Evolutionary conservation across 2,888 invertebrate species (phyloP).

Genomic region (Cerastis leucographa): DNA sequence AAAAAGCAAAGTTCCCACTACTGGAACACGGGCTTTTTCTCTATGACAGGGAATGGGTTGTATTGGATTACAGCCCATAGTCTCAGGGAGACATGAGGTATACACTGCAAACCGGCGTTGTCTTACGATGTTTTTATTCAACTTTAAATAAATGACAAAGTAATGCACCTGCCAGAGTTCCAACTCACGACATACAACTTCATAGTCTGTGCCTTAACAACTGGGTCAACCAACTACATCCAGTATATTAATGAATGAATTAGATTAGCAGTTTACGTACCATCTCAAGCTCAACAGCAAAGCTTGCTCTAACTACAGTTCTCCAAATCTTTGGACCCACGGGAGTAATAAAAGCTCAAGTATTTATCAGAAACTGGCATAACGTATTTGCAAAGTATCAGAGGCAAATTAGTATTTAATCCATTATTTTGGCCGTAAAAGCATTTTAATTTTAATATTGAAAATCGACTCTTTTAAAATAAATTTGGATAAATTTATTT

Average conservation of each 20-base stretch:
- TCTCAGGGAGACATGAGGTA: too few relatives aligned
- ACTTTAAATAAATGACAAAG: not conserved
- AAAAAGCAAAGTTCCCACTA: not conserved
- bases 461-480: not conserved
- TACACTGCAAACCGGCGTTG: not conserved
- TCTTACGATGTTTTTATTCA: not conserved
- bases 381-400: slow-evolving; percentile 27
- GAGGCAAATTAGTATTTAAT: slow-evolving; percentile 13
- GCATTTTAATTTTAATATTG: not conserved
- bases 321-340: slow-evolving; percentile 30
- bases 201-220: not conserved
- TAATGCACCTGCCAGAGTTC: not conserved
- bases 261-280: slow-evolving; percentile 30
- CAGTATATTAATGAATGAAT: slow-evolving; percentile 8
- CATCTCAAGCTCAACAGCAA: slow-evolving; percentile 10
- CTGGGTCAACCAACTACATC: not conserved
- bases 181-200: not conserved
- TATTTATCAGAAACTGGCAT: slow-evolving; percentile 34
- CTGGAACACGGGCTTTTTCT: not conserved
- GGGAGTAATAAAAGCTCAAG: slow-evolving; percentile 50
- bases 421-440: not conserved
- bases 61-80: too few relatives aligned
- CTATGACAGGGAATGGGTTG: not conserved
- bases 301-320: slow-evolving; percentile 32
- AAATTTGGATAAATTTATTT: not conserved